Percentiles rank a stretch among this genome's conserved stretches.
phyloP scores from a whole-genome alignment of 2,113 vertebrate genomes.

The Theristicus caerulescens region DNA sequence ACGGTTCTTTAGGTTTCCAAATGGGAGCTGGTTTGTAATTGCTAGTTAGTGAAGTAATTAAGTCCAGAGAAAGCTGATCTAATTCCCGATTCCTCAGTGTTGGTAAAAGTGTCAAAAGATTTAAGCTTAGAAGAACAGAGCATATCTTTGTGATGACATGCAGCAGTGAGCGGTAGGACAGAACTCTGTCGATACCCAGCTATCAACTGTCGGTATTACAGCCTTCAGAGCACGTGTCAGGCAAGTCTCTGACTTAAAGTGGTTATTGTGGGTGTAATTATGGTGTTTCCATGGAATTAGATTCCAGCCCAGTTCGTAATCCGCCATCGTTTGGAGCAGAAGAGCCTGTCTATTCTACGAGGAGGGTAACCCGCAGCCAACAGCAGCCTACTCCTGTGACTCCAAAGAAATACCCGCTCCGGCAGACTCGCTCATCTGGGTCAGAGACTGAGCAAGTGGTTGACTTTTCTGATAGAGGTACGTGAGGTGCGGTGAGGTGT shows the following conservation, averaged over 20 bases:
- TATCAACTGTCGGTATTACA: not conserved
- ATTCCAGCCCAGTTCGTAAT: slow-evolving; percentile 83
- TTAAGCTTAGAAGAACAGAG: not conserved
- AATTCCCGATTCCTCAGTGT: not conserved
- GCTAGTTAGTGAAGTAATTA: not conserved
- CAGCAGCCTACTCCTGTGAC: slow-evolving; percentile 86
- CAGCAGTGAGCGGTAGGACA: not conserved
- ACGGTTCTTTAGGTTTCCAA: not conserved
- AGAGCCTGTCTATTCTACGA: slow-evolving; percentile 86
- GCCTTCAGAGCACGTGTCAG: not conserved
- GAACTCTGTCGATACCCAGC: too few species aligned
- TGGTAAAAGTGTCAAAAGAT: not conserved
- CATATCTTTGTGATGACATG: rapidly evolving
- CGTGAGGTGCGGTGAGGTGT: not conserved
- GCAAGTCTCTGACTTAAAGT: not conserved
- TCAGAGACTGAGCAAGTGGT: slow-evolving; percentile 89
- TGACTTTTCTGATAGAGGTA: slow-evolving; percentile 87
- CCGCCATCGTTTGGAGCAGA: slow-evolving; percentile 78
- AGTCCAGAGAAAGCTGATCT: not conserved
- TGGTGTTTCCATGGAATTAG: slow-evolving; percentile 36
- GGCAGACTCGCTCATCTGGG: slow-evolving; percentile 91
- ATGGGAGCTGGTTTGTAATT: not conserved
- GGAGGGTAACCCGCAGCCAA: slow-evolving; percentile 93
- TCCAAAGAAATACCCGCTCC: slow-evolving; percentile 91
- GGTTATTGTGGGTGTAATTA: not conserved